Percentiles rank a stretch among this genome's conserved stretches.
Evolutionary conservation across 2,888 invertebrate species (phyloP).

Genomic region (Caenorhabditis wallacei): DNA sequence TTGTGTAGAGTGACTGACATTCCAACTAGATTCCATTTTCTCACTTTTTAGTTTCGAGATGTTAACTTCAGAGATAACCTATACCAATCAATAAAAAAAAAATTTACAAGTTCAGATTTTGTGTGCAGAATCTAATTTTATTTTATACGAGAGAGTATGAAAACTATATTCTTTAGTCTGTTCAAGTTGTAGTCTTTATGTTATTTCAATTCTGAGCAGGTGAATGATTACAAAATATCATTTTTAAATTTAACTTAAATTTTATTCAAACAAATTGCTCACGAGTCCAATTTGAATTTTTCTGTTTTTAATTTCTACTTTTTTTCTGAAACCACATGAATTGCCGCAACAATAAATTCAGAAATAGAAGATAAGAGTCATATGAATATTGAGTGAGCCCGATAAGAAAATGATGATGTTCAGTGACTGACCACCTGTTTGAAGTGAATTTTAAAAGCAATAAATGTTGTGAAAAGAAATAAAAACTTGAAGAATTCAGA

Average conservation of each 20-base stretch:
- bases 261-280: too few species aligned
- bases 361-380: background rate
- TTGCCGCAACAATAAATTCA: background rate
- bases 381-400: background rate
- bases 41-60: conserved; percentile 22
- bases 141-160: too few species aligned
- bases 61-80: background rate
- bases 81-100: too few species aligned
- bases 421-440: conserved; percentile 13
- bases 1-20: conserved; percentile 35
- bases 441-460: conserved; percentile 5
- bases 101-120: too few species aligned
- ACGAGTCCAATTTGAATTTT: too few species aligned
- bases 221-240: too few species aligned
- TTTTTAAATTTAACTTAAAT: too few species aligned
- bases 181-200: too few species aligned
- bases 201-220: too few species aligned
- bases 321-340: conserved; percentile 10
- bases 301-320: background rate
- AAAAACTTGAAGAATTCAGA: conserved; percentile 26
- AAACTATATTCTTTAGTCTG: too few species aligned
- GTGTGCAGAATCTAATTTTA: too few species aligned
- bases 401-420: conserved; percentile 17
- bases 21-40: conserved; percentile 33
- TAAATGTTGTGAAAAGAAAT: conserved; percentile 16